Evolutionary conservation across 2,113 vertebrate species (phyloP).

Genomic region (Pungitius pungitius): DNA sequence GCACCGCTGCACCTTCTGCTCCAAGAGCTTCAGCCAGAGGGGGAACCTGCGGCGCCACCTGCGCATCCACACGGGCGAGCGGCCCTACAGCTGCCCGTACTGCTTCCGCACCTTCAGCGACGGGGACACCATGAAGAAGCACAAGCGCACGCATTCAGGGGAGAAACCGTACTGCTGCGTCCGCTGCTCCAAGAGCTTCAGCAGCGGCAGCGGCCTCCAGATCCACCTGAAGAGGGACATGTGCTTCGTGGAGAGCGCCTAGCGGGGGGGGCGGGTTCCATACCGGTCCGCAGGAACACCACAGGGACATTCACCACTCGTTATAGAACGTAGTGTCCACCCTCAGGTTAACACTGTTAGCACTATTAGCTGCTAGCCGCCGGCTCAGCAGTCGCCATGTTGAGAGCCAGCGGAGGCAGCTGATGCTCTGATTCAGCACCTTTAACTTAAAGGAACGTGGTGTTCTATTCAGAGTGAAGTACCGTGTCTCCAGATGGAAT

Average conservation of each 20-base stretch:
- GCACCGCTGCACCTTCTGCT: slow-evolving; percentile 80
- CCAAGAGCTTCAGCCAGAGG: slow-evolving; percentile 79
- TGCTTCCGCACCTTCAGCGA: slow-evolving; percentile 77
- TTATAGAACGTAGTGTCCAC: background rate
- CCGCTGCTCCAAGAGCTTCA: slow-evolving; percentile 56
- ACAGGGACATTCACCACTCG: no score
- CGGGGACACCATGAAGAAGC: slow-evolving; percentile 77
- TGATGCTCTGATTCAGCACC: background rate
- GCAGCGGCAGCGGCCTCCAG: slow-evolving; percentile 58
- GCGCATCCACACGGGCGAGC: slow-evolving; percentile 78
- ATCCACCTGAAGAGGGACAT: slow-evolving; percentile 69
- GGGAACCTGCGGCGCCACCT: slow-evolving; percentile 79
- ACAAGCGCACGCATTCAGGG: slow-evolving; percentile 70
- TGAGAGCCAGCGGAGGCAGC: background rate
- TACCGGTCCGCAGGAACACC: no score
- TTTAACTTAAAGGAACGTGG: background rate
- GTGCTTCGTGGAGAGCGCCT: slow-evolving; percentile 46
- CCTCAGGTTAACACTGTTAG: no score
- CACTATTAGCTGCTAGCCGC: background rate
- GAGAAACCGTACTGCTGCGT: slow-evolving; percentile 68
- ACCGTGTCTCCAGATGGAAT: no score
- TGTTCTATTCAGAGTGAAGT: no score
- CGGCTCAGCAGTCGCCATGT: background rate
- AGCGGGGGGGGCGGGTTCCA: no score
- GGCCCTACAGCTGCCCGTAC: slow-evolving; percentile 75